Evolutionary conservation across 2,113 vertebrate species (phyloP).

Genomic region (Accipiter virgatus): DNA sequence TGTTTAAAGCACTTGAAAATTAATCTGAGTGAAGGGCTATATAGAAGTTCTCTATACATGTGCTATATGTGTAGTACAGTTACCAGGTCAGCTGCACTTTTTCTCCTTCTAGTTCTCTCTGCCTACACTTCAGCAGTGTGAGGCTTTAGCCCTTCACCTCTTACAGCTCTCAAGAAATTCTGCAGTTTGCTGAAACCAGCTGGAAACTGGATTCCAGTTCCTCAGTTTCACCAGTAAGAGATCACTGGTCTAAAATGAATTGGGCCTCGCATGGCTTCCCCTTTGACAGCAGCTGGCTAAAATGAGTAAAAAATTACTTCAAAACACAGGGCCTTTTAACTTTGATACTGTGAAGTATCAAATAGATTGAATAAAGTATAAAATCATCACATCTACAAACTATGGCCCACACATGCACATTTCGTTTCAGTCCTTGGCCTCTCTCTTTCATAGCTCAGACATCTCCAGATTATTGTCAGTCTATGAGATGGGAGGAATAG

Average conservation of each 20-base stretch:
- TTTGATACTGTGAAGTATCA: neutral
- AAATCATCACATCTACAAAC: neutral
- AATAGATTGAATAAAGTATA: neutral
- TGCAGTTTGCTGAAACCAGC: neutral
- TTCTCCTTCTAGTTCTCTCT: neutral
- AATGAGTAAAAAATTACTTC: neutral
- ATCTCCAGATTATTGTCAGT: neutral
- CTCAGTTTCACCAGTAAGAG: neutral
- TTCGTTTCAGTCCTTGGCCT: neutral
- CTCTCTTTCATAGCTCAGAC: conserved; percentile 27
- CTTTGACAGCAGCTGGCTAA: neutral
- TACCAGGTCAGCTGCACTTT: neutral
- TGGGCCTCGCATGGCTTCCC: neutral
- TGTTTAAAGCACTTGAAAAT: neutral
- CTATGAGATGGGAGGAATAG: neutral
- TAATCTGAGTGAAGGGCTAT: neutral
- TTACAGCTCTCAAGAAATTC: neutral
- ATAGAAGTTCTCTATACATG: neutral
- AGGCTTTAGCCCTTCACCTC: neutral
- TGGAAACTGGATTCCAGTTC: neutral
- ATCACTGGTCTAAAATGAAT: neutral
- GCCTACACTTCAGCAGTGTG: neutral
- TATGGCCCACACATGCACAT: neutral
- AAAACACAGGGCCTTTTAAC: neutral
- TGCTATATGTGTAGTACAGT: neutral